Conservation (phyloP, 2,888 invertebrate species). For the Ernsta delagoae region DNA sequence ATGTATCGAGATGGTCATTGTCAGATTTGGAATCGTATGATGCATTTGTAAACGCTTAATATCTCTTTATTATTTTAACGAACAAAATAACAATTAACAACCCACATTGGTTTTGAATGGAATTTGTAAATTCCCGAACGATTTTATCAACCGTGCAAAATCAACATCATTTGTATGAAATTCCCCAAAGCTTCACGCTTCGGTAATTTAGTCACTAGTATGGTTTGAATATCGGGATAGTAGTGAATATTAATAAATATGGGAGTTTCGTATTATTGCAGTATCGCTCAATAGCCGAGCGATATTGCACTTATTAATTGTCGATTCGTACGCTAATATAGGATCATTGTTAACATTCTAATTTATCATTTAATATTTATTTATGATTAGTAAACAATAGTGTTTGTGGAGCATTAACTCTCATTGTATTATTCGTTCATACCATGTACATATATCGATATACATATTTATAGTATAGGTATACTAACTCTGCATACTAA, state of each 20-base stretch:
- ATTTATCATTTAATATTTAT: too few relatives aligned
- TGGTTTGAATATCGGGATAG: constrained; percentile 25
- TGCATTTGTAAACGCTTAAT: too few relatives aligned
- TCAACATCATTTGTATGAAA: constrained; percentile 35
- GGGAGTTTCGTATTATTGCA: constrained; percentile 1
- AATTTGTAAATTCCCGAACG: constrained; percentile 17
- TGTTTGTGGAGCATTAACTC: neutral
- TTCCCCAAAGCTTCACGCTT: constrained; percentile 32
- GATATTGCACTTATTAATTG: constrained; percentile 22
- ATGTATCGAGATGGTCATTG: too few relatives aligned
- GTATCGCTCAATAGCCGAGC: neutral
- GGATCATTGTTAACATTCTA: neutral
- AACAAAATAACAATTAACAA: constrained; percentile 19
- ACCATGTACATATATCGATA: too few relatives aligned
- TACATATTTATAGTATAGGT: too few relatives aligned
- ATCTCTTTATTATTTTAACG: constrained; percentile 8
- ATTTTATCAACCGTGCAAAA: constrained; percentile 33
- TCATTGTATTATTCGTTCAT: too few relatives aligned
- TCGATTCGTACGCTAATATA: constrained; percentile 9
- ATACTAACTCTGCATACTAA: too few relatives aligned
- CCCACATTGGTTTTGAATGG: constrained; percentile 12
- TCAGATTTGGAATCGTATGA: too few relatives aligned
- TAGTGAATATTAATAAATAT: constrained; percentile 13
- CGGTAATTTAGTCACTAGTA: constrained; percentile 28
- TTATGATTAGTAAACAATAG: neutral